These are phyloP conservation scores for Tinea pellionella DNA, from an alignment of 2,888 invertebrate genomes.

Conservation along the genomic window DNA sequence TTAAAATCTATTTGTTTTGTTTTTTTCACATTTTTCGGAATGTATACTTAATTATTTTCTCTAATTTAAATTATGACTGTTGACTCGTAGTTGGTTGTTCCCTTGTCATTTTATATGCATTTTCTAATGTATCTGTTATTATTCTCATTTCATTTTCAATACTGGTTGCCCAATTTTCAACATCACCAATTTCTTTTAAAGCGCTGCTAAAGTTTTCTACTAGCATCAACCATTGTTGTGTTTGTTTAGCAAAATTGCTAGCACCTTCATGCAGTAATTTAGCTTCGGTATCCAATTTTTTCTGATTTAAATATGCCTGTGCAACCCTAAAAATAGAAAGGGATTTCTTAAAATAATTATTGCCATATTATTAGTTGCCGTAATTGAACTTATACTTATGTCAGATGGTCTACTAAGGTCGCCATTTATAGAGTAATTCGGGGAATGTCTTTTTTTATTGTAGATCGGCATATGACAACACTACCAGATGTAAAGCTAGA, in stretches of 20 bases:
- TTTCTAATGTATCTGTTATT: slow-evolving; percentile 91
- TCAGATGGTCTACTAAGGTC: too few relatives aligned
- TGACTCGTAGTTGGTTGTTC: slow-evolving; percentile 33
- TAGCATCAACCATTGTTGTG: slow-evolving; percentile 95
- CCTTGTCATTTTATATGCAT: slow-evolving; percentile 85
- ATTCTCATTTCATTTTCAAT: slow-evolving; percentile 97
- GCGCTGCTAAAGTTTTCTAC: slow-evolving; percentile 90
- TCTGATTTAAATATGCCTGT: slow-evolving; percentile 98
- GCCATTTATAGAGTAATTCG: too few relatives aligned
- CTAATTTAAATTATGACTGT: background rate
- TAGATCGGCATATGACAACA: too few relatives aligned
- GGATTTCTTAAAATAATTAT: background rate
- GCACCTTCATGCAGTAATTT: slow-evolving; percentile 95
- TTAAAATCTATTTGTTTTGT: background rate
- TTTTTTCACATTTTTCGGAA: background rate
- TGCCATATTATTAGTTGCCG: background rate
- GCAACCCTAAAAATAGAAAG: slow-evolving; percentile 79
- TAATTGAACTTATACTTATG: too few relatives aligned
- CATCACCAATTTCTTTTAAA: slow-evolving; percentile 96
- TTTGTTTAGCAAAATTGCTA: slow-evolving; percentile 94
- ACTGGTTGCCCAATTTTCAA: slow-evolving; percentile 97
- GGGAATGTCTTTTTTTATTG: too few relatives aligned
- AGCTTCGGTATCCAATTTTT: slow-evolving; percentile 96
- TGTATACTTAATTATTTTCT: background rate
- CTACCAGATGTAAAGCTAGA: too few relatives aligned